phyloP scores from a whole-genome alignment of 2,113 vertebrate species.

The Equus quagga region DNA sequence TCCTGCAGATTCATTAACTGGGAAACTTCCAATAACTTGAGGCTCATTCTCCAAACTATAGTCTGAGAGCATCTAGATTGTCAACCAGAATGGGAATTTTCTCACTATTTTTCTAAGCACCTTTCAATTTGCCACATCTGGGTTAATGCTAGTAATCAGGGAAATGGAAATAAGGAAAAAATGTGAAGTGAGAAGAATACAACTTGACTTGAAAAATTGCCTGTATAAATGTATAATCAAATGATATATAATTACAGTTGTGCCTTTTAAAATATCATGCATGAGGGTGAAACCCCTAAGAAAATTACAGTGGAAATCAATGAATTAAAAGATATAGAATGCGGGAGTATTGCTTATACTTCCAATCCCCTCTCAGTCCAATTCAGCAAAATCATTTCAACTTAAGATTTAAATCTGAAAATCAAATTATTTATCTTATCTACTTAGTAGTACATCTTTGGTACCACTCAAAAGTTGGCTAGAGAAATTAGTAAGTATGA shows the following conservation, averaged over 20 bases:
- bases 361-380: background rate
- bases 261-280: background rate
- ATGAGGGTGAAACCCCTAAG: background rate
- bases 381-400: background rate
- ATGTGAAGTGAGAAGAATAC: background rate
- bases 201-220: background rate
- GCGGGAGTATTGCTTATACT: background rate
- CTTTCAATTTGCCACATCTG: background rate
- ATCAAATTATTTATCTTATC: conserved; percentile 36
- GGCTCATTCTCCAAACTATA: background rate
- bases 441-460: background rate
- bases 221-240: background rate
- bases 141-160: background rate
- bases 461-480: background rate
- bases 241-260: background rate
- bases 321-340: background rate
- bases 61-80: background rate
- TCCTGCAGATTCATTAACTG: background rate
- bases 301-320: background rate
- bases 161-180: background rate
- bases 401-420: conserved; percentile 45
- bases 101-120: background rate
- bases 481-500: background rate
- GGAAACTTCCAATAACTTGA: background rate
- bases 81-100: background rate